Evolutionary conservation across 2,797 vertebrate genomes (phyloP), one percentile per base, ranked within the genome.

Genomic region (Cygnus olor): DNA sequence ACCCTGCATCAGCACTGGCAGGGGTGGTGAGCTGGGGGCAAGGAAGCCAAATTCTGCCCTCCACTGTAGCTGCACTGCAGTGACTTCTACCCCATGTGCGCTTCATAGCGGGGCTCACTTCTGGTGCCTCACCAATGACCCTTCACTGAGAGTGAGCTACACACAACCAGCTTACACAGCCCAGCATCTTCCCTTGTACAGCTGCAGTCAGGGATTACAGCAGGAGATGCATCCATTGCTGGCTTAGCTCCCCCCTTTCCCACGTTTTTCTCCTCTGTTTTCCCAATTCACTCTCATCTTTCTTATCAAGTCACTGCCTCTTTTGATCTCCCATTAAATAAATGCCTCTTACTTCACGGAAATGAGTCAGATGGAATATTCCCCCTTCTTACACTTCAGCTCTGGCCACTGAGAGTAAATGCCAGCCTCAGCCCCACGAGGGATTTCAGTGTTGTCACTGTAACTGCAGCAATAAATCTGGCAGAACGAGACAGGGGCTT

Each of bases 161-260:
- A 32, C 16, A 6, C 30, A 1, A 34, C 0, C 0, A 51, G 54
- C 45, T 80, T 42, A 4, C 11, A 8, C 9, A 40, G 57, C 1
- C 78, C 93, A 87, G 44, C 66, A 18, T 60, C 40, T 68, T 47
- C 66, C 53, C 32, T 56, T 42, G 19, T 2, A 17, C 30, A 20
- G 9, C 1, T n/a, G 11, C 9, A 25, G 9, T 16, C 45, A 36
- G n/a, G 9, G 15, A 45, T 58, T 21, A 1, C 9, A n/a, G 7
- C 0, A 3, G 53, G 13, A 82, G 7, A 47, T 10, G 3, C 8
- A 64, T 3, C 40, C 79, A 18, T 58, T 3, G 7, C 54, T 76
- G 65, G 11, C 27, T 80, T 56, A 6, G 40, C 91, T 44, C 0
- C 36, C 44, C 45, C 4, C 8, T 71, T 71, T 20, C 68, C 57